Conservation (phyloP, 2,888 invertebrate genomes). For the Drosophila peninsularis region DNA sequence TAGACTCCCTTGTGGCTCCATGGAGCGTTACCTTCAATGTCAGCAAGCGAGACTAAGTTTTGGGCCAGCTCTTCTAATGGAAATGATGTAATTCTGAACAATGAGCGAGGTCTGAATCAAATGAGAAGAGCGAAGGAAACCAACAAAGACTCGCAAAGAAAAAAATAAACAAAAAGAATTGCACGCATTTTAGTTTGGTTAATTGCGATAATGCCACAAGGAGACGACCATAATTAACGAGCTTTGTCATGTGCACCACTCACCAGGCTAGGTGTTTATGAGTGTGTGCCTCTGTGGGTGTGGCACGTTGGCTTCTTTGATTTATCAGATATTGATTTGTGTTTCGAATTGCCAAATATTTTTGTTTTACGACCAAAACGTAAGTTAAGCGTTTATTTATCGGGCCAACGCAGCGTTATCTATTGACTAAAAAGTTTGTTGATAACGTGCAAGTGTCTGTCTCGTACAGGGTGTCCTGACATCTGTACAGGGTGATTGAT, state of each 20-base stretch:
- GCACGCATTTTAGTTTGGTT: conserved; percentile 62
- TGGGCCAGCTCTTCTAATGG: conserved; percentile 47
- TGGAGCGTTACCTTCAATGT: conserved; percentile 61
- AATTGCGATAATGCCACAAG: conserved; percentile 47
- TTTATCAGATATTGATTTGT: conserved; percentile 37
- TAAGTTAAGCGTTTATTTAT: conserved; percentile 47
- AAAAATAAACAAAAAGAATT: conserved; percentile 42
- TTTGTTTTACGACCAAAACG: conserved; percentile 33
- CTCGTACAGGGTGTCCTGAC: conserved; percentile 45
- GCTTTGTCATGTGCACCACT: conserved; percentile 36
- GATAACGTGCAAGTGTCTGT: conserved; percentile 20
- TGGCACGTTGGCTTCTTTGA: conserved; percentile 15
- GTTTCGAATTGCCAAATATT: conserved; percentile 17
- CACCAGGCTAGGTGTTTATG: background rate
- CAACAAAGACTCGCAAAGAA: background rate
- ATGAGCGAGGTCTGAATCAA: conserved; percentile 25
- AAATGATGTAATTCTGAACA: conserved; percentile 65
- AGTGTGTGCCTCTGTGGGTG: background rate
- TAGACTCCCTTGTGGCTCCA: conserved; percentile 19
- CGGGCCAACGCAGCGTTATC: conserved; percentile 34
- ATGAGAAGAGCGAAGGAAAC: conserved; percentile 2
- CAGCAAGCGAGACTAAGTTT: conserved; percentile 32
- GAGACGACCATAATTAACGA: conserved; percentile 16
- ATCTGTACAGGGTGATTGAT: background rate
- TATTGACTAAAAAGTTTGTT: conserved; percentile 32